Evolutionary conservation across 2,888 invertebrate species (phyloP), one percentile per base, ranked within the genome.

Genomic region (Steinernema hermaphroditum): DNA sequence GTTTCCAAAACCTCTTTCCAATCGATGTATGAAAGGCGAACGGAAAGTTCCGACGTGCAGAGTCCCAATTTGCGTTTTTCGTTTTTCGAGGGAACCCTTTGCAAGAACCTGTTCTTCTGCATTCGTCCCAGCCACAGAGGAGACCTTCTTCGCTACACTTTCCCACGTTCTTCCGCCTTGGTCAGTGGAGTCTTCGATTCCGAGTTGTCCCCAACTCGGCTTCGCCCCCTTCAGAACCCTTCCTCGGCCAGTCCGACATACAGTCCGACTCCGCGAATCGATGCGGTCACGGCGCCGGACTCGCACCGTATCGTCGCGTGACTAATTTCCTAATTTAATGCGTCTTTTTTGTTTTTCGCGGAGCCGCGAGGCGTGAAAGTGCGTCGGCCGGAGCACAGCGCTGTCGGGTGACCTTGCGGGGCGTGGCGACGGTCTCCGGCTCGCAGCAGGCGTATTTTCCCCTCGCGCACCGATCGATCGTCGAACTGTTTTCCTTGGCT

Each of bases 311-410:
- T 62, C 62, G 16, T 32, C 62, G 62, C 62, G 62, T 62, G 62
- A 62, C 62, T 62, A 62, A 62, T 62, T 62, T 29, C 29, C 62
- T 32, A 54, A 19, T 54, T 32, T 62, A 62, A 62, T 62, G 62
- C 62, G 22, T 54, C 54, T 32, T 62, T 62, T 62, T 62, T 62
- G 62, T 62, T 62, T 62, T 62, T 62, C 62, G 62, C 62, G 54
- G 24, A 22, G 54, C 54, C 54, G 54, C 54, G 62, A 62, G 62
- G 62, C 62, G 62, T 62, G 62, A 62, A 54, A 62, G 62, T 62
- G 62, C 62, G 62, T 46, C 46, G 34, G 62, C 27, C 62, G 34
- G 32, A 2, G 54, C 62, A 16, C 62, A n/a, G 29, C 62, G 62
- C 29, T 2, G 16, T 27, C 32, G 16, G 27, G 27, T 62, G 62